These are phyloP conservation scores for Enhydra lutris DNA, from an alignment of 2,113 vertebrate species.

Conservation along the genomic window DNA sequence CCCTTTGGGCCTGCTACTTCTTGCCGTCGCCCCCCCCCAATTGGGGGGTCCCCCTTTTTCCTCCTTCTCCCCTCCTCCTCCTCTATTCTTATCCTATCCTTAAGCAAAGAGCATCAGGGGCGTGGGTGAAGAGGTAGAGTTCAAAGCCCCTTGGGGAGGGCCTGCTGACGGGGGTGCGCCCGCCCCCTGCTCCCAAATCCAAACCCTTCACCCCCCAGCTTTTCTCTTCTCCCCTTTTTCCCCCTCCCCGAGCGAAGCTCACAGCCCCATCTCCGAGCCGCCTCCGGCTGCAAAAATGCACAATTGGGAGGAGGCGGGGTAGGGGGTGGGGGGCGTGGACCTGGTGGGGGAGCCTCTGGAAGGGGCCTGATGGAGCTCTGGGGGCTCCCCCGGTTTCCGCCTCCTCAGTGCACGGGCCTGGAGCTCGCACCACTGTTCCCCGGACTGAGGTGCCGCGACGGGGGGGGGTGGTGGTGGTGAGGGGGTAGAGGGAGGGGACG, in stretches of 20 bases:
- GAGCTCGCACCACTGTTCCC: slow-evolving; percentile 65
- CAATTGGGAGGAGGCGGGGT: slow-evolving; percentile 75
- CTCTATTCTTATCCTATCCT: slow-evolving; percentile 65
- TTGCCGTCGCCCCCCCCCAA: slow-evolving; percentile 64
- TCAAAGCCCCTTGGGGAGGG: slow-evolving; percentile 42
- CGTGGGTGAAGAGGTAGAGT: slow-evolving; percentile 63
- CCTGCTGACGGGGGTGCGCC: slow-evolving; percentile 50
- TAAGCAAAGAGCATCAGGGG: slow-evolving; percentile 55
- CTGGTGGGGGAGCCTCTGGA: slow-evolving; percentile 53
- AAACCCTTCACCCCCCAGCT: slow-evolving; percentile 59
- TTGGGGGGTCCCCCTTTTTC: slow-evolving; percentile 69
- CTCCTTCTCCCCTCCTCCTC: slow-evolving; percentile 26
- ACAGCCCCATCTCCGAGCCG: slow-evolving; percentile 75
- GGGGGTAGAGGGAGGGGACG: background rate
- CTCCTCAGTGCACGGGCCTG: slow-evolving; percentile 66
- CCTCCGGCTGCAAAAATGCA: slow-evolving; percentile 79
- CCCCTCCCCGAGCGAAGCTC: slow-evolving; percentile 68
- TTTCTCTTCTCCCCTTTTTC: slow-evolving; percentile 53
- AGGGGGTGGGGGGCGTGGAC: slow-evolving; percentile 72
- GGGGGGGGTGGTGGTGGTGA: background rate
- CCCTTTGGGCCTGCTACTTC: slow-evolving; percentile 64
- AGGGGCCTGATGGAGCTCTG: slow-evolving; percentile 60
- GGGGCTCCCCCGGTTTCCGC: slow-evolving; percentile 67
- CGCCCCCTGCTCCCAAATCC: slow-evolving; percentile 55
- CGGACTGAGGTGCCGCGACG: slow-evolving; percentile 54